Evolutionary conservation across 2,113 vertebrate species (phyloP), one percentile per base, ranked within the genome.

Genomic region (Mellivora capensis): DNA sequence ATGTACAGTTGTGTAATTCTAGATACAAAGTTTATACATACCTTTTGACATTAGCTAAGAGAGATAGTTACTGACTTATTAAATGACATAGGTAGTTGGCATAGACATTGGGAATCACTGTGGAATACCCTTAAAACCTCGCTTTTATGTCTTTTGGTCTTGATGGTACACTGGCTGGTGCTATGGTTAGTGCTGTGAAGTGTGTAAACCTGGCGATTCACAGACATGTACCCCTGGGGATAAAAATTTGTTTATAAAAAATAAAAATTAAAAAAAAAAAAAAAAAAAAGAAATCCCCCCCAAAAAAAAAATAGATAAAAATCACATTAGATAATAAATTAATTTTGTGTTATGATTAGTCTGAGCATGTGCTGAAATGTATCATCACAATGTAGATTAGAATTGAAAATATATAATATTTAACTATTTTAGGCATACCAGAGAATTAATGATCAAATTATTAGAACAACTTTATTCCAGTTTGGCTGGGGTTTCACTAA

Each of bases 271-370:
- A n/a, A n/a, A n/a, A n/a, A n/a, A n/a, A n/a, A n/a, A n/a, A n/a
- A n/a, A n/a, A n/a, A n/a, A n/a, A n/a, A n/a, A n/a, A n/a, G n/a
- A n/a, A n/a, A n/a, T n/a, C n/a, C n/a, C n/a, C n/a, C n/a, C n/a
- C n/a, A n/a, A n/a, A n/a, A n/a, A n/a, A n/a, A 94, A 91, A 52
- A n/a, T 49, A 85, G 13, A 7, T 67, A 72, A 91, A 93, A 95
- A 83, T 87, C 64, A 87, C 15, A 67, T 91, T 67, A 59, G 37
- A 42, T 72, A 62, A 95, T 90, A 39, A 80, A 52, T 57, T 76
- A 71, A 54, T 94, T 90, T 90, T 37, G 0, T 81, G n/a, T 77
- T 93, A 85, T 54, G 25, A 62, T 92, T 93, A 62, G 79, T 90
- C 29, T 94, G 47, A 96, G 25, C 34, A 44, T 82, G 15, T 96